Percentiles rank a stretch among this genome's conserved stretches.
Evolutionary conservation across 2,113 vertebrate genomes (phyloP).

Genomic region (Oryzias melastigma): DNA sequence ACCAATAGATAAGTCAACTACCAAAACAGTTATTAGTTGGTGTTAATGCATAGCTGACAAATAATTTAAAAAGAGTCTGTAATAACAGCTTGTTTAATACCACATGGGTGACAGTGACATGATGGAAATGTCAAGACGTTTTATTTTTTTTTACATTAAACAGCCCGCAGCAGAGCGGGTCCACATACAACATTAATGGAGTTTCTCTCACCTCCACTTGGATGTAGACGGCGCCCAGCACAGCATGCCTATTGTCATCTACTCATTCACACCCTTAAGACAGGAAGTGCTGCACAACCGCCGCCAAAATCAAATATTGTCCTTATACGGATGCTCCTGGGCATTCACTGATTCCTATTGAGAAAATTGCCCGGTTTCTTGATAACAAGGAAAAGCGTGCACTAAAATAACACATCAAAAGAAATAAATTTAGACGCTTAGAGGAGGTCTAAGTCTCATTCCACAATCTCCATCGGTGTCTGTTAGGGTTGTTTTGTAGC

Average conservation of each 20-base stretch:
- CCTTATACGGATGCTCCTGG: slow-evolving; percentile 14
- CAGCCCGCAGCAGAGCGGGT: slow-evolving; percentile 43
- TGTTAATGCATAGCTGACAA: too few relatives aligned
- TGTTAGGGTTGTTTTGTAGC: background rate
- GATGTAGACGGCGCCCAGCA: background rate
- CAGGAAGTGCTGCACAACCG: slow-evolving; percentile 16
- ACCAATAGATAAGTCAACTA: too few relatives aligned
- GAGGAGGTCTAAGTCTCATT: slow-evolving; percentile 14
- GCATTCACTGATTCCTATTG: slow-evolving; percentile 47
- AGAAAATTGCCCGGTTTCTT: slow-evolving; percentile 22
- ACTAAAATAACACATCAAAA: slow-evolving; percentile 25
- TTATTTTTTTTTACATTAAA: slow-evolving; percentile 19
- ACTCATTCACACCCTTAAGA: slow-evolving; percentile 28
- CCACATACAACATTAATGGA: slow-evolving; percentile 22
- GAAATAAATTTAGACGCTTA: slow-evolving; percentile 17
- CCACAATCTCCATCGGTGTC: background rate
- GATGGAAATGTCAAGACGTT: slow-evolving; percentile 60
- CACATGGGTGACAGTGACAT: too few relatives aligned
- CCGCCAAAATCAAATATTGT: slow-evolving; percentile 36
- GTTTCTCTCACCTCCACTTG: background rate
- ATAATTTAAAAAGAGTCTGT: too few relatives aligned
- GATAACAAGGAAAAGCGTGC: slow-evolving; percentile 25
- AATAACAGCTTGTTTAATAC: too few relatives aligned
- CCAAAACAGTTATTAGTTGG: too few relatives aligned
- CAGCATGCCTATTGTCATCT: background rate